Evolutionary conservation across 2,888 invertebrate species (phyloP).

Genomic region (Argynnis bischoffii): DNA sequence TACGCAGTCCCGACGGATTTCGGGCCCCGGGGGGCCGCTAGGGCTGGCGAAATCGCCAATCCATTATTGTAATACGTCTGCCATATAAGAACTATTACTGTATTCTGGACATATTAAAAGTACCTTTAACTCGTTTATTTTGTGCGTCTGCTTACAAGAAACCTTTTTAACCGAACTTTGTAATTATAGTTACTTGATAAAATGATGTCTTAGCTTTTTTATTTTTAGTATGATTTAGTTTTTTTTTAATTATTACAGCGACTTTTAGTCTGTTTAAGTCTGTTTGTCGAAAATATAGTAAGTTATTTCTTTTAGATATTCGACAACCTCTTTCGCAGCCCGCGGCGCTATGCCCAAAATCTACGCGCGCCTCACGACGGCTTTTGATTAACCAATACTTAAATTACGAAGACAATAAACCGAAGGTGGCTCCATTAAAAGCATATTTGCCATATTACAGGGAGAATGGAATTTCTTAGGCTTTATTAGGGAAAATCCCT

Average conservation of each 20-base stretch:
- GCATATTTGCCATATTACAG: not conserved
- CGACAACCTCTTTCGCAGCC: not conserved
- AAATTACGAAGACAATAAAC: slow-evolving; percentile 6
- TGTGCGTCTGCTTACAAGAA: too few relatives aligned
- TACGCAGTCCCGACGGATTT: slow-evolving; percentile 18
- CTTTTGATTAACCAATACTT: slow-evolving; percentile 16
- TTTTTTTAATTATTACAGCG: too few relatives aligned
- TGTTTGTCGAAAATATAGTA: too few relatives aligned
- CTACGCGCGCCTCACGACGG: not conserved
- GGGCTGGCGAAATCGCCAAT: slow-evolving; percentile 6
- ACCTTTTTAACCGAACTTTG: too few relatives aligned
- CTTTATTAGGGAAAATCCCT: not conserved
- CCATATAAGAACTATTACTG: not conserved
- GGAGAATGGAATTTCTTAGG: not conserved
- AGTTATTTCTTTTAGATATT: not conserved
- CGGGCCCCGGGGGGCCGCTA: slow-evolving; percentile 10
- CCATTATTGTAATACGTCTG: slow-evolving; percentile 12
- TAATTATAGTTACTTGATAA: too few relatives aligned
- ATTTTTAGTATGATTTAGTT: too few relatives aligned
- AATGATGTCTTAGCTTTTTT: too few relatives aligned
- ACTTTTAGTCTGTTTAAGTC: too few relatives aligned
- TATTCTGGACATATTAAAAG: not conserved
- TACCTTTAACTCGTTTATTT: too few relatives aligned
- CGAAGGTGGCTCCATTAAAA: slow-evolving; percentile 3
- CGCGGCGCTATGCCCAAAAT: not conserved